phyloP scores from a whole-genome alignment of 2,797 vertebrate genomes.

The Eospalax fontanierii region DNA sequence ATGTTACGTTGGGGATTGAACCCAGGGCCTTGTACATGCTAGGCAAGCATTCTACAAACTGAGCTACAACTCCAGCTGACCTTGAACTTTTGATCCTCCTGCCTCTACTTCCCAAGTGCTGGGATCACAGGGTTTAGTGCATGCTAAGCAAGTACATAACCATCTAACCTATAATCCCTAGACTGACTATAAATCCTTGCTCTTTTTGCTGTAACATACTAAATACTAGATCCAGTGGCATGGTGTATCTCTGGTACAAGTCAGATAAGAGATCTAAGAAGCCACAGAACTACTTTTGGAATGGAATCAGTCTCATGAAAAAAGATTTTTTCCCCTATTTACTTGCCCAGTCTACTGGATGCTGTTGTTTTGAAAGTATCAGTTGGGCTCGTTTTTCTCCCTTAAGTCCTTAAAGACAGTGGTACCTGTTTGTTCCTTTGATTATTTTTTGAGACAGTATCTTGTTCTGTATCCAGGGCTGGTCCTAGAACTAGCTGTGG shows the following conservation, averaged over 20 bases:
- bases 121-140: neutral
- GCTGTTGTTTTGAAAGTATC: neutral
- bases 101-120: neutral
- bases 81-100: neutral
- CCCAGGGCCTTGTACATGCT: neutral
- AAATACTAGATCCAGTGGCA: neutral
- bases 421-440: neutral
- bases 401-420: neutral
- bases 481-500: neutral
- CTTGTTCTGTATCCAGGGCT: neutral
- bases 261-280: neutral
- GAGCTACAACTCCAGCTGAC: neutral
- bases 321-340: neutral
- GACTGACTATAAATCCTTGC: neutral
- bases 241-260: neutral
- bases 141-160: neutral
- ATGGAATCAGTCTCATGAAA: neutral
- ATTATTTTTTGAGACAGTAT: neutral
- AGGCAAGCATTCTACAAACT: neutral
- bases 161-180: neutral
- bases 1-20: neutral
- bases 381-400: neutral
- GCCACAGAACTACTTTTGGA: slow-evolving; percentile 11
- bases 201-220: neutral
- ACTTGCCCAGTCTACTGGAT: neutral